These are phyloP conservation scores for Isurus oxyrinchus DNA, from an alignment of 2,113 vertebrate species.

Conservation along the genomic window DNA sequence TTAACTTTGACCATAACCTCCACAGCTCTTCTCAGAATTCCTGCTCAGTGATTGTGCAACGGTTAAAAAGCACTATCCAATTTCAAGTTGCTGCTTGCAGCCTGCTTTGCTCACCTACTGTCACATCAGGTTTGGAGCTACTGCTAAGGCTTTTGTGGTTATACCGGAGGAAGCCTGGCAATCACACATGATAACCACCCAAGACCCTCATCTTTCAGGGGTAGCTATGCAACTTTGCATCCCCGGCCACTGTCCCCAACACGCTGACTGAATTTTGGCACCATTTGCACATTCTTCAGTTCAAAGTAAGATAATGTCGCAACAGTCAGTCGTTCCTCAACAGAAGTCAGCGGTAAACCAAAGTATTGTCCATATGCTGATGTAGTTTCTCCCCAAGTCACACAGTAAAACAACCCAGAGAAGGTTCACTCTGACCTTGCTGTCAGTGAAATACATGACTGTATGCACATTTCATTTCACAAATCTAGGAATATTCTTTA, in stretches of 20 bases:
- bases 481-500: slow-evolving; percentile 2
- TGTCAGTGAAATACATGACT: background rate
- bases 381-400: background rate
- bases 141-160: background rate
- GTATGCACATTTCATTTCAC: background rate
- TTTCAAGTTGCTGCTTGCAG: background rate
- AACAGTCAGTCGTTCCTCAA: background rate
- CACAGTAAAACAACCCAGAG: background rate
- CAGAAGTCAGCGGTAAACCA: background rate
- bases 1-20: background rate
- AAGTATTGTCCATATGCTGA: background rate
- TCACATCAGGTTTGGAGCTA: background rate
- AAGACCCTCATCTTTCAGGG: background rate
- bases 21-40: background rate
- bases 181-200: background rate
- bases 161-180: background rate
- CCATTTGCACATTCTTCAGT: background rate
- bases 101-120: background rate
- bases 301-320: background rate
- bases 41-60: background rate
- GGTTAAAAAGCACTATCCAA: background rate
- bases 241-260: background rate
- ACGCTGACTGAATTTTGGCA: background rate
- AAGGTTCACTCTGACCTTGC: background rate
- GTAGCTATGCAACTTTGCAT: background rate